Evolutionary conservation across 1,140 invertebrate species (phyloP).

Genomic region (Pseudomyrmex flavicornis): DNA sequence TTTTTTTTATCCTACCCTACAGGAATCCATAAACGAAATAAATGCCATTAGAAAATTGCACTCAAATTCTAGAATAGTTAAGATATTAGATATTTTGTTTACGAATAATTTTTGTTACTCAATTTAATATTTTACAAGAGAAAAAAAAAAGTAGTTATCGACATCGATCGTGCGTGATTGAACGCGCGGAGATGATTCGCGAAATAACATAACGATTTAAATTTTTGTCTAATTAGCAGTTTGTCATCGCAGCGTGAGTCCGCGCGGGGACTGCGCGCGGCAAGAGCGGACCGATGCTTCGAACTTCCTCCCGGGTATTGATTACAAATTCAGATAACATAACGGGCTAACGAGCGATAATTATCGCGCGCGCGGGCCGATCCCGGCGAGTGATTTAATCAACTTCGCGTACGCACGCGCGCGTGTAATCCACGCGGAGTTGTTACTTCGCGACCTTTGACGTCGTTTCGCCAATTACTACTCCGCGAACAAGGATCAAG

Average conservation of each 20-base stretch:
- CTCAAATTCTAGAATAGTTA: background rate
- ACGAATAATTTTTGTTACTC: background rate
- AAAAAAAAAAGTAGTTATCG: background rate
- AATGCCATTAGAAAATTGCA: no score
- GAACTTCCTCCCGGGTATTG: conserved; percentile 67
- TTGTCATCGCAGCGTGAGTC: background rate
- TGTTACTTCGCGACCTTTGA: conserved; percentile 41
- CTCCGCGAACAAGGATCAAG: conserved; percentile 14
- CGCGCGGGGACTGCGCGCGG: background rate
- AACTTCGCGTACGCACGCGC: conserved; percentile 58
- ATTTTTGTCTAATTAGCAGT: conserved; percentile 56
- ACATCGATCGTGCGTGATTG: no score
- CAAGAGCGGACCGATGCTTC: conserved; percentile 8
- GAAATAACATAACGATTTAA: conserved; percentile 45
- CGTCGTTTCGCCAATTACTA: conserved; percentile 55
- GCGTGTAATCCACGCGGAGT: conserved; percentile 1
- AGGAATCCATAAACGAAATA: no score
- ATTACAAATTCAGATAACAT: conserved; percentile 78
- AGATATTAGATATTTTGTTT: background rate
- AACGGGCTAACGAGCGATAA: conserved; percentile 77
- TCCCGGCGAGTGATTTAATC: conserved; percentile 76
- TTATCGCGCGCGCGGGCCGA: conserved; percentile 69
- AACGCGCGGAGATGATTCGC: background rate
- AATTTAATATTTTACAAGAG: background rate
- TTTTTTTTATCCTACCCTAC: no score